A percentile compares a stretch with the other conserved stretches of the same genome.
Conservation (phyloP, 2,113 vertebrate genomes). For the Platanista minor region DNA sequence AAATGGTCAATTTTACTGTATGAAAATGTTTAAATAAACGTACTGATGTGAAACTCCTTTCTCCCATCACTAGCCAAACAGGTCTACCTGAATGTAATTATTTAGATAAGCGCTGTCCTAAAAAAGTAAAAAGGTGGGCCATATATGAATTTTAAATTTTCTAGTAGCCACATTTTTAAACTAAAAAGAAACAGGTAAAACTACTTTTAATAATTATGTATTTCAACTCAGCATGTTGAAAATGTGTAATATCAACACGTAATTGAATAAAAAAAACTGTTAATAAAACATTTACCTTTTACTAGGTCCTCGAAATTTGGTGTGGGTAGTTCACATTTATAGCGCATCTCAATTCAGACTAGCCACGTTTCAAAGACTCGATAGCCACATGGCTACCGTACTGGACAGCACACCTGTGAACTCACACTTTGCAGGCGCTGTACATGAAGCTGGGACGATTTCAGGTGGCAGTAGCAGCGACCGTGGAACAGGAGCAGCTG, state of each 20-base stretch:
- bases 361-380: not conserved
- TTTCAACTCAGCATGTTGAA: not conserved
- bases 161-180: not conserved
- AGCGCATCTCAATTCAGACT: not conserved
- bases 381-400: not conserved
- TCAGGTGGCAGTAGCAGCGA: not conserved
- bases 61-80: not conserved
- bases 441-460: not conserved
- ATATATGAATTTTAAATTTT: not conserved
- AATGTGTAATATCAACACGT: not conserved
- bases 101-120: not conserved
- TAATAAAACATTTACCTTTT: not conserved
- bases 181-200: not conserved
- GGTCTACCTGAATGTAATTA: not conserved
- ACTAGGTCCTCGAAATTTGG: not conserved
- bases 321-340: not conserved
- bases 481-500: not conserved
- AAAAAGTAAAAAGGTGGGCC: slow-evolving; percentile 11
- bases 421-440: not conserved
- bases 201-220: not conserved
- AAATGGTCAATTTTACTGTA: not conserved
- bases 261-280: not conserved
- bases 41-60: not conserved
- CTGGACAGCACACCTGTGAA: not conserved
- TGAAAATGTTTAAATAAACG: not conserved